These are phyloP conservation scores for Pyrrhia umbra DNA, from an alignment of 2,888 invertebrate genomes.

Conservation along the genomic window DNA sequence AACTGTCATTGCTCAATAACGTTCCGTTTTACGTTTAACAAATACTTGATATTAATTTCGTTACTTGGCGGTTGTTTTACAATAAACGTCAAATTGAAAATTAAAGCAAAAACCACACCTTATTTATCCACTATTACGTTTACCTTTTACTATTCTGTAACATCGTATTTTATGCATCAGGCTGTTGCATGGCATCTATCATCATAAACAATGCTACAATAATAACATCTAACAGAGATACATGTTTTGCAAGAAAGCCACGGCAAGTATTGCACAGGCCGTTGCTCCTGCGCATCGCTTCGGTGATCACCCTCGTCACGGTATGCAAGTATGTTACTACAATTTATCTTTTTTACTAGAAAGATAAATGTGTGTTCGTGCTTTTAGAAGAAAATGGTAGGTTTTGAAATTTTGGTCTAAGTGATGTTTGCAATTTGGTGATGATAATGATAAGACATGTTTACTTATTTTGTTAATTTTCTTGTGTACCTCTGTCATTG, in stretches of 20 bases:
- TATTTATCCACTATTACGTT: not conserved
- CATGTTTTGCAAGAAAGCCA: constrained; percentile 57
- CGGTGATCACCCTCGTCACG: constrained; percentile 74
- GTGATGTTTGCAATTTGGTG: not conserved
- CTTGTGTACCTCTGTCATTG: too few relatives aligned
- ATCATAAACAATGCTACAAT: constrained; percentile 6
- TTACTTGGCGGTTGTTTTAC: too few relatives aligned
- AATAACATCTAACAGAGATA: constrained; percentile 45
- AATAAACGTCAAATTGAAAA: too few relatives aligned
- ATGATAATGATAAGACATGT: too few relatives aligned
- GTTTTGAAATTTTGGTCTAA: not conserved
- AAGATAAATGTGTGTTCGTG: constrained; percentile 38
- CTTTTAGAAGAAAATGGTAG: not conserved
- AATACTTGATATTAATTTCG: too few relatives aligned
- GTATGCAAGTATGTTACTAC: constrained; percentile 58
- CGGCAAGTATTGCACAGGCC: constrained; percentile 71
- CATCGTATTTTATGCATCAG: not conserved
- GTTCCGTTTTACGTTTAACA: too few relatives aligned
- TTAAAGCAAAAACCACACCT: too few relatives aligned
- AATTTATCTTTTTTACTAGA: constrained; percentile 55
- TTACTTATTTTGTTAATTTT: too few relatives aligned
- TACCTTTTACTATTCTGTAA: not conserved
- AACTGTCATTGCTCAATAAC: too few relatives aligned
- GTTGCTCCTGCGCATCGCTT: constrained; percentile 71
- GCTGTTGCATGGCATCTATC: too few relatives aligned